Evolutionary conservation across 2,888 invertebrate species (phyloP), one percentile per base, ranked within the genome.

Genomic region (Drosophila quinaria): DNA sequence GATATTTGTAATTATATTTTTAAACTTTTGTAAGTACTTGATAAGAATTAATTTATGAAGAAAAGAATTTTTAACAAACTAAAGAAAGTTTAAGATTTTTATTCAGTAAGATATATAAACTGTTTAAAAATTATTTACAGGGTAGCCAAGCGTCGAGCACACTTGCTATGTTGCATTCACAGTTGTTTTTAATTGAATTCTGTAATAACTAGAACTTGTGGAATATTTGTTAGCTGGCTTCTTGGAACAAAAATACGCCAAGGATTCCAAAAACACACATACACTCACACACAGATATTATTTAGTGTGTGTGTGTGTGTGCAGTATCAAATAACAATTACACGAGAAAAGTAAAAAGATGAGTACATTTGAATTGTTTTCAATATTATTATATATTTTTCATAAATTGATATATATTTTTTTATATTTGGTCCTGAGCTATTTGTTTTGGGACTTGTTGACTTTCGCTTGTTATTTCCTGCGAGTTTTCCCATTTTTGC

Each of bases 251-350:
- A 74, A 70, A 70, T 60, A 49, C 44, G 74, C 78, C 52, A 47
- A 52, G 22, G 64, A 64, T 59, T 37, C n/a, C 46, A 13, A 50
- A 29, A 42, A 39, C 41, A 41, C 58, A 49, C n/a, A 39, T 31
- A 13, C 1, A 37, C 22, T 22, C 37, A 51, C n/a, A n/a, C 19
- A 11, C 11, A 22, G 3, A 11, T 4, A 39, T 37, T 25, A 15
- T 25, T 51, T 11, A 19, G 15, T n/a, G 9, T 31, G 1, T 19
- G 19, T 19, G 19, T 19, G 13, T 42, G 22, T 25, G 29, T 39
- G 50, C 17, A 55, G 46, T 67, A 66, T 78, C 67, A 67, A 78
- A 78, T 64, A 41, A 44, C 79, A 75, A 78, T 78, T 73, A 67
- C 59, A 39, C 35, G 60, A 44, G 15, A 25, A 49, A 29, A 19